These are phyloP conservation scores for Sphyrna mokarran DNA, from an alignment of 2,113 vertebrate species.

Conservation along the genomic window DNA sequence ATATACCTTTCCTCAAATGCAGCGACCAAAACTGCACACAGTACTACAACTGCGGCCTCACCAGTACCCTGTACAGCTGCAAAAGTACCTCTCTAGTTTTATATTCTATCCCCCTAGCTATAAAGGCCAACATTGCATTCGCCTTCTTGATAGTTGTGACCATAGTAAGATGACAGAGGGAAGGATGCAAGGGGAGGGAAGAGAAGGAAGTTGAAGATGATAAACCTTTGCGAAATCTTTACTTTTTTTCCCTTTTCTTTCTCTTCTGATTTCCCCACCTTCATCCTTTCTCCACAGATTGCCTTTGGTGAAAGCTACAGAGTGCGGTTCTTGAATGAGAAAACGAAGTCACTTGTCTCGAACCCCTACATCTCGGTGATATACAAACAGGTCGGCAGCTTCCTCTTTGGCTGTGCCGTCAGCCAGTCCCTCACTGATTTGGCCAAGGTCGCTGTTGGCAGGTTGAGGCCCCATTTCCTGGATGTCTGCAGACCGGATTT, in stretches of 20 bases:
- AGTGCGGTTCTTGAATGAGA: conserved; percentile 48
- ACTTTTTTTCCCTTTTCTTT: background rate
- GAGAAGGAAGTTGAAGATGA: too few species aligned
- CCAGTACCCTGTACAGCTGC: too few species aligned
- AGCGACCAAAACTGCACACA: too few species aligned
- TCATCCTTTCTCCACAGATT: conserved; percentile 48
- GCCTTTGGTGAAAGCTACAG: conserved; percentile 59
- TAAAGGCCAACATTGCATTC: too few species aligned
- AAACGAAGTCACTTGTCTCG: conserved; percentile 48
- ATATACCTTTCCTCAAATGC: too few species aligned
- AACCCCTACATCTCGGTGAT: conserved; percentile 58
- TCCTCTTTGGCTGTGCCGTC: conserved; percentile 65
- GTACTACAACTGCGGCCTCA: too few species aligned
- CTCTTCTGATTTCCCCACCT: background rate
- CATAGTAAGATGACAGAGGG: background rate
- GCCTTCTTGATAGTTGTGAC: too few species aligned
- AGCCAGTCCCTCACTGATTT: conserved; percentile 70
- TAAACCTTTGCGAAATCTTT: too few species aligned
- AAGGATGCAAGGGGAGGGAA: background rate
- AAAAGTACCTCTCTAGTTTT: too few species aligned
- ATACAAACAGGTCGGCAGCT: conserved; percentile 73
- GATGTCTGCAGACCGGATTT: conserved; percentile 57
- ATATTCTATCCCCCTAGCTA: too few species aligned
- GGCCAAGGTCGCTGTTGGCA: conserved; percentile 63
- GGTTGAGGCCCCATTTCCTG: conserved; percentile 64